Base-by-base conservation (phyloP, 2,888 invertebrate species). In the Heliconius charithonia region DNA sequence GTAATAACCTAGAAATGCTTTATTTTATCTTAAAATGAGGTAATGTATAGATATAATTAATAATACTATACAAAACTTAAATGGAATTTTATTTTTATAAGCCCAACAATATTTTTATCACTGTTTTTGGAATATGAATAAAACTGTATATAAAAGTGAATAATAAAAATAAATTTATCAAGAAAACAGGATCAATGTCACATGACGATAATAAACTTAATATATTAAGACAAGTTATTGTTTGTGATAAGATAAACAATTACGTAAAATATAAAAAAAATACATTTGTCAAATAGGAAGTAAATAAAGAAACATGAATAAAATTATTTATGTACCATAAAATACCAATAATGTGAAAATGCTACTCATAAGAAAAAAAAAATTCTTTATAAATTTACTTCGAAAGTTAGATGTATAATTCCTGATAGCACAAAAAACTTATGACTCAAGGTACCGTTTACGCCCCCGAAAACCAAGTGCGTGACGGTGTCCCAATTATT, bases 381-480 rank as follows among this genome's bases (percentile, higher is more conserved):
- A 45, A 66, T 32, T 29, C 37, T 41, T 51, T 27, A 51, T 72
- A 51, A 51, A 72, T 77, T 69, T 25, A 16, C 41, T 16, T 41
- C 25, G 25, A 69, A 69, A 69, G 41, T 25, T 67, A n/a, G 25
- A 41, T 45, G 25, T 69, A 69, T 25, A 77, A 77, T 56, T 77
- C 37, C 32, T 62, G 72, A 77, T 73, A 56, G 45, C 59, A 67
- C 66, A 79, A 72, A 72, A 77, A 73, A 41, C 37, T 72, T 69
- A 75, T 80, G 77, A 79, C 66, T 80, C 73, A 81, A 81, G 73
- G 67, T 81, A 81, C 81, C 79, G 81, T 80, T 76, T 79, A 80
- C 83, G 83, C 83, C 83, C 82, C 81, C 79, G 69, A 76, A 79
- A 81, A 74, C 76, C 71, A 79, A 51, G 72, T 69, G 78, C 75